Conservation (phyloP, 2,888 invertebrate species). For the Drosophila emarginata region DNA sequence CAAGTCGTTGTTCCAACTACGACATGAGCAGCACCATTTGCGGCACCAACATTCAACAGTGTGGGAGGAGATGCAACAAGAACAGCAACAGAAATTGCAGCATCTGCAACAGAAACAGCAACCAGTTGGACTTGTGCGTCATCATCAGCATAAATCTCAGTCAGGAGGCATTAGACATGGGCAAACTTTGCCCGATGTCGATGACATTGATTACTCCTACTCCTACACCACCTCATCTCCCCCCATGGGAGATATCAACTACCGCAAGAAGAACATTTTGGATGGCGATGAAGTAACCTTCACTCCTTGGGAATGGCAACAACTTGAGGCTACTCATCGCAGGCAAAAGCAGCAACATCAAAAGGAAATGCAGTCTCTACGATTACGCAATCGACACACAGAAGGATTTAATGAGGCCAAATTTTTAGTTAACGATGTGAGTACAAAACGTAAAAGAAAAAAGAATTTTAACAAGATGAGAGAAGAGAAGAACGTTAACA, state of each 20-base stretch:
- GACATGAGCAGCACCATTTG: conserved; percentile 47
- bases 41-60: conserved; percentile 49
- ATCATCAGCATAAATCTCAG: conserved; percentile 68
- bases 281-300: conserved; percentile 15
- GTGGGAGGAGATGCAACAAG: conserved; percentile 51
- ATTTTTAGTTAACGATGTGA: conserved; percentile 23
- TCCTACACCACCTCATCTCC: background rate
- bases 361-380: conserved; percentile 29
- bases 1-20: conserved; percentile 28
- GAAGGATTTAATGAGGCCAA: conserved; percentile 38
- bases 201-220: conserved; percentile 30
- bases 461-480: background rate
- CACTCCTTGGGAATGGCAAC: conserved; percentile 27
- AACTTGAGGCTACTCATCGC: conserved; percentile 36
- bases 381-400: conserved; percentile 30
- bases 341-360: conserved; percentile 38
- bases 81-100: conserved; percentile 13
- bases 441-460: background rate
- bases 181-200: conserved; percentile 3
- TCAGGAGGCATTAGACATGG: conserved; percentile 34
- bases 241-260: background rate
- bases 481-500: background rate
- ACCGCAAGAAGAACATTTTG: conserved; percentile 24
- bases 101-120: background rate
- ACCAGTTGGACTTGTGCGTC: conserved; percentile 27